These are phyloP conservation scores for Cydia strobilella DNA, from an alignment of 1,140 invertebrate species.

Conservation along the genomic window DNA sequence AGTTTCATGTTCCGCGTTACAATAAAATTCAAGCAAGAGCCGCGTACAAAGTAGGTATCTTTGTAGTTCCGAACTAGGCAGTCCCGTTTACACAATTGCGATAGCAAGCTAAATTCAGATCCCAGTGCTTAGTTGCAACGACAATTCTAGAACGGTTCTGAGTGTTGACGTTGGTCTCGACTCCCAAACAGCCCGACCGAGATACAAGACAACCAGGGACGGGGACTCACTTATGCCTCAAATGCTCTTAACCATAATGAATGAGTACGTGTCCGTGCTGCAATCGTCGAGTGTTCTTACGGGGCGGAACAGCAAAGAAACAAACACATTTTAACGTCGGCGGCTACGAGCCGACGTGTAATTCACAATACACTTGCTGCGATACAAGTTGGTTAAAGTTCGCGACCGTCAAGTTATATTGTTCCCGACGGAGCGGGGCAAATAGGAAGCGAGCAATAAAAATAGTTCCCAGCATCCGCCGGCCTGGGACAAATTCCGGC, in stretches of 20 bases:
- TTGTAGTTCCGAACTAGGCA: slow-evolving; percentile 30
- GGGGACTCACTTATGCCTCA: slow-evolving; percentile 24
- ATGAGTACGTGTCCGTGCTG: slow-evolving; percentile 22
- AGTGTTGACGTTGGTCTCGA: slow-evolving; percentile 29
- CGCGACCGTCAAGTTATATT: slow-evolving; percentile 65
- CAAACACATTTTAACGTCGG: slow-evolving; percentile 42
- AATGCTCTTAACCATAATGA: slow-evolving; percentile 32
- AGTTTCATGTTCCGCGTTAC: slow-evolving; percentile 27
- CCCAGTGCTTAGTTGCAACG: slow-evolving; percentile 9
- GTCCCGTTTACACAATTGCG: slow-evolving; percentile 18
- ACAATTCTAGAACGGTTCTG: slow-evolving; percentile 16
- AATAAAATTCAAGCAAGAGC: slow-evolving; percentile 28
- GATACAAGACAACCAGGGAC: slow-evolving; percentile 20
- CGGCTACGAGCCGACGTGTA: slow-evolving; percentile 59
- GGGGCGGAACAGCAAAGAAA: slow-evolving; percentile 42
- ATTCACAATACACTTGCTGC: slow-evolving; percentile 68
- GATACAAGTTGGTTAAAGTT: slow-evolving; percentile 64
- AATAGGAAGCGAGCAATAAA: slow-evolving; percentile 78
- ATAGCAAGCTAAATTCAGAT: slow-evolving; percentile 26
- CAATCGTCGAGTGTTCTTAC: slow-evolving; percentile 43
- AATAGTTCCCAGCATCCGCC: slow-evolving; percentile 72
- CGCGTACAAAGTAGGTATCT: slow-evolving; percentile 17
- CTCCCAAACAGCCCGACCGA: slow-evolving; percentile 16
- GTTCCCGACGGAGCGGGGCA: slow-evolving; percentile 62
- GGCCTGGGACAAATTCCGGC: slow-evolving; percentile 70